Percentiles rank a stretch among this genome's conserved stretches.
phyloP scores from a whole-genome alignment of 1,140 invertebrate species.

The Tetragnatha versicolor region DNA sequence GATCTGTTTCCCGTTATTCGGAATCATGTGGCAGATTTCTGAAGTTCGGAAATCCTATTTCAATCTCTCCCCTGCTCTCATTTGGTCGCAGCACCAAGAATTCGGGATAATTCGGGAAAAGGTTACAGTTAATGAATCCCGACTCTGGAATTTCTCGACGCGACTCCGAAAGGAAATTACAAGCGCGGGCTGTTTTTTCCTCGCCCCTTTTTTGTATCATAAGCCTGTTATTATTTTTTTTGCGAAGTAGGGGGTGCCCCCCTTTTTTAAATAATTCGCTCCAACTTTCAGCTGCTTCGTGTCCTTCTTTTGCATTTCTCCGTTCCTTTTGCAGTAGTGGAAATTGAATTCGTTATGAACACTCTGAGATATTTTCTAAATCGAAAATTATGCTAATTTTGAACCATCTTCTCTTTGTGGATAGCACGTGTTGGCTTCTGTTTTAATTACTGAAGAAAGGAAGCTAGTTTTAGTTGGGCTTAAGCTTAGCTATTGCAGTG shows the following conservation, averaged over 20 bases:
- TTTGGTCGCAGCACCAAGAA: conserved; percentile 15
- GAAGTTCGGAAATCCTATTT: conserved; percentile 29
- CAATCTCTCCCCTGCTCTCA: conserved; percentile 3
- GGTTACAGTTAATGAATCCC: conserved; percentile 37
- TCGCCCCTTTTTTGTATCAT: conserved; percentile 33
- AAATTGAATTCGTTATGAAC: conserved; percentile 54
- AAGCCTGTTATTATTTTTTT: conserved; percentile 52
- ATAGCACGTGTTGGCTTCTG: conserved; percentile 25
- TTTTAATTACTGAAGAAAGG: conserved; percentile 47
- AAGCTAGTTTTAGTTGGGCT: conserved; percentile 21
- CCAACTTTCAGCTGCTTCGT: not conserved
- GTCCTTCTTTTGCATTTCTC: conserved; percentile 8
- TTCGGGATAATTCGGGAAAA: conserved; percentile 35
- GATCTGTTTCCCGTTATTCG: not conserved
- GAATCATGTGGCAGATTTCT: conserved; percentile 16
- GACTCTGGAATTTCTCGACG: conserved; percentile 18
- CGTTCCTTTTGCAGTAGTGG: conserved; percentile 16
- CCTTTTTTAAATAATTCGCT: conserved; percentile 49
- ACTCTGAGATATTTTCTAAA: conserved; percentile 44
- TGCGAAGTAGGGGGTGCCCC: not conserved
- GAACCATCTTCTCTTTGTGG: conserved; percentile 29
- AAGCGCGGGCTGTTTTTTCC: conserved; percentile 24
- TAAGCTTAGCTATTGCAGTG: conserved; percentile 3
- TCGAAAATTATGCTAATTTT: conserved; percentile 54
- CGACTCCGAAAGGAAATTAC: conserved; percentile 43